Evolutionary conservation across 2,113 vertebrate genomes (phyloP), one percentile per base, ranked within the genome.

Genomic region (Cacatua alba): DNA sequence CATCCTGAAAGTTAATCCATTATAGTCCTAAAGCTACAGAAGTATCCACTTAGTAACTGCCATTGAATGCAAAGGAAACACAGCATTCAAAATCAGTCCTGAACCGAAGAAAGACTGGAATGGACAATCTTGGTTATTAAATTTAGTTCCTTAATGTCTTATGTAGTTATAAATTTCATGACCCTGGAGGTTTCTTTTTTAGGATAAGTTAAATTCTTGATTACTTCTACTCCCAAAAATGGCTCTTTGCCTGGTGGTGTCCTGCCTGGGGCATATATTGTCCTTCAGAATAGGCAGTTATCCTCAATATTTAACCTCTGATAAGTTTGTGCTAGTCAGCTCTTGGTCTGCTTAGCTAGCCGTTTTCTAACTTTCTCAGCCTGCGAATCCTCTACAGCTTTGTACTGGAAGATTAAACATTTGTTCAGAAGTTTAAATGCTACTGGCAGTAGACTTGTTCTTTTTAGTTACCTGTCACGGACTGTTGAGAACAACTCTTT

Each of bases 281-380:
- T 37, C 17, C 20, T 60, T 77, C 6, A 3, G 11, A 74, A 49
- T 1, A 46, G 16, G 13, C 17, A 51, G 10, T 2, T 70, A 4
- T 55, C 48, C 23, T 82, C 0, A 0, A 3, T 48, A 6, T 65
- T 83, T 65, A 55, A 44, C 4, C 6, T 28, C 13, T 51, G 14
- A 23, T 29, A 10, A 5, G 3, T 71, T 76, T 59, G 43, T 67
- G 31, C 11, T 21, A 64, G 11, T 26, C 13, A 48, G 17, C 8
- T 75, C 35, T 46, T 37, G 14, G 51, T 77, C 16, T 55, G 7
- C 29, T 82, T 87, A 13, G 6, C 14, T 57, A n/a, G 6, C 12
- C 44, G 14, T 51, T 69, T 79, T 28, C 43, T 28, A n/a, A 5
- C 37, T 49, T 88, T 92, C 92, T 82, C 29, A 60, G 43, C 25